Conservation (phyloP, 2,113 vertebrate genomes). For the Hydrolagus affinis region DNA sequence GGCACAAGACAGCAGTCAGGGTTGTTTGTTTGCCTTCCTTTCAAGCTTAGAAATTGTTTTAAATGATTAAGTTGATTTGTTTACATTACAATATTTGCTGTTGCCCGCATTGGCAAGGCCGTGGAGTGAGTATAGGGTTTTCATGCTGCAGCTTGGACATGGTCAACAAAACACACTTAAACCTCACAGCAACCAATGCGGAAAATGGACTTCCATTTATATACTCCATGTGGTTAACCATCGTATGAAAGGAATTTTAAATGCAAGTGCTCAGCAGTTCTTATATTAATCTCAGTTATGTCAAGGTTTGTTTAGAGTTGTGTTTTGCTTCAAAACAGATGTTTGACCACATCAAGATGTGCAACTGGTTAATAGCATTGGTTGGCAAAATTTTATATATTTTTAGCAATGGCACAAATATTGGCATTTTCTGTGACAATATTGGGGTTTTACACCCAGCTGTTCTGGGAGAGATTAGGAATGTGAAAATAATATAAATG, state of each 20-base stretch:
- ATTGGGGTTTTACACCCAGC: not conserved
- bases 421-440: not conserved
- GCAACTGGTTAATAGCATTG: not conserved
- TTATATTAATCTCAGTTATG: not conserved
- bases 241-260: not conserved
- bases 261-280: not conserved
- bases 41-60: not conserved
- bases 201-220: not conserved
- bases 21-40: slow-evolving; percentile 10
- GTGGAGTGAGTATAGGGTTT: not conserved
- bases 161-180: not conserved
- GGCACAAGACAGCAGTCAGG: not conserved
- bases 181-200: not conserved
- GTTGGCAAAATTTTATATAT: not conserved
- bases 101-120: not conserved
- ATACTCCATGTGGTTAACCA: slow-evolving; percentile 20
- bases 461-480: not conserved
- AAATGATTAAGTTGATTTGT: slow-evolving; percentile 4
- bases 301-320: not conserved
- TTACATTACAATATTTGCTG: not conserved
- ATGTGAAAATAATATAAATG: not conserved
- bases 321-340: not conserved
- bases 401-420: not conserved
- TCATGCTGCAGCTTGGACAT: slow-evolving; percentile 3
- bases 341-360: not conserved